Evolutionary conservation across 2,113 vertebrate species (phyloP), one percentile per base, ranked within the genome.

Genomic region (Okapia johnstoni): DNA sequence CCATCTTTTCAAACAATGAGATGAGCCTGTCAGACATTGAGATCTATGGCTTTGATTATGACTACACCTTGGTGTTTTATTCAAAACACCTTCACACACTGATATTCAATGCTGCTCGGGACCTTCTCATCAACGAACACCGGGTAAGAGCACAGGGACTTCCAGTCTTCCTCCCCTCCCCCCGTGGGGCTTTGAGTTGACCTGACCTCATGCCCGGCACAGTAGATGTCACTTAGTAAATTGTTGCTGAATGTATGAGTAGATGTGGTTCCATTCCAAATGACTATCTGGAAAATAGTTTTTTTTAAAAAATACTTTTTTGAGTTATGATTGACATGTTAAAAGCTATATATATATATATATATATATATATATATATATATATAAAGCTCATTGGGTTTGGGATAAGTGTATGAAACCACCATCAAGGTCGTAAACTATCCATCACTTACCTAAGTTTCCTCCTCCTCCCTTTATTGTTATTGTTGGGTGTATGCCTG

Each of bases 1-100:
- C 99, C 77, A 99, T 99, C 94, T 99, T 99, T 98, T 99, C 99
- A 26, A 99, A 99, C 99, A 99, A 99, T 73, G 99, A 99, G 98
- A 99, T 99, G 99, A 99, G 99, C 97, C 99, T 99, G 66, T 99
- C 99, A 2, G 99, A 99, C 97, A 99, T 99, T 0, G 99, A 99
- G 98, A 99, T 99, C 98, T 99, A 99, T 9, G 99, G 99, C 48
- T 99, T 99, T 60, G 99, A 99, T 98, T 99, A 99, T 0, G 99
- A 99, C 98, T 99, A 99, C 98, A 99, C 99, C 0, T 96, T 99
- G 98, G 99, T 99, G 2, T 99, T 99, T 94, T 99, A 99, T 98
- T 99, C 99, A 33, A 99, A 99, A 84, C 99, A 99, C 93, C 99
- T 99, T 25, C 99, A 99, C 98, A 99, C 99, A 0, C 98, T 99